Conservation (phyloP, 1,140 invertebrate species). For the Teleopsis dalmanni region DNA sequence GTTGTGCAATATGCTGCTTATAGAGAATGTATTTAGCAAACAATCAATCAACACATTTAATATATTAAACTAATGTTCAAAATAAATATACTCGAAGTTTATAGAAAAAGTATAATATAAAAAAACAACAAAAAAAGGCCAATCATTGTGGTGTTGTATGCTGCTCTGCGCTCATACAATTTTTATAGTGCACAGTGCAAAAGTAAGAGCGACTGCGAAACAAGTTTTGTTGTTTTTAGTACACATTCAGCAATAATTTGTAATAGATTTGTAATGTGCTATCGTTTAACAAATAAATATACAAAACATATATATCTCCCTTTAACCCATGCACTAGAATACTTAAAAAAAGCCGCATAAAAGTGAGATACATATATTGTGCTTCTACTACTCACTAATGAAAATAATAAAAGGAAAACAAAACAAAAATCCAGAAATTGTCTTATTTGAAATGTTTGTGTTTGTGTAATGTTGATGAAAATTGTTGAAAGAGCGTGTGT, state of each 20-base stretch:
- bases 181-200: conserved; percentile 2
- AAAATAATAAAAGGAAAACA: conserved; percentile 8
- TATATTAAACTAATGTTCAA: too few relatives aligned
- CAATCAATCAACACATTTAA: too few relatives aligned
- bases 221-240: conserved; percentile 15
- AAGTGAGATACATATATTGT: background rate
- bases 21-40: too few relatives aligned
- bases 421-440: conserved; percentile 3
- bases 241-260: conserved; percentile 1
- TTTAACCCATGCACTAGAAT: background rate
- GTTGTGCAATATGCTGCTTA: too few relatives aligned
- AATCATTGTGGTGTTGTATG: too few relatives aligned
- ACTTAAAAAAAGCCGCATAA: conserved; percentile 4
- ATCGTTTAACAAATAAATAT: too few relatives aligned
- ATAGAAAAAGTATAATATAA: too few relatives aligned
- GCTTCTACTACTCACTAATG: too few relatives aligned
- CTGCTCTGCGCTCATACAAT: too few relatives aligned
- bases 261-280: too few relatives aligned
- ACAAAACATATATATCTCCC: background rate
- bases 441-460: conserved; percentile 6
- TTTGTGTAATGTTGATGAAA: conserved; percentile 1
- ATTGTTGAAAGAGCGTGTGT: conserved; percentile 3
- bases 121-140: too few relatives aligned
- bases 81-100: too few relatives aligned
- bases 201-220: conserved; percentile 11